Base-by-base conservation (phyloP, 2,797 vertebrate genomes). In the Hozukius guyotensis region DNA sequence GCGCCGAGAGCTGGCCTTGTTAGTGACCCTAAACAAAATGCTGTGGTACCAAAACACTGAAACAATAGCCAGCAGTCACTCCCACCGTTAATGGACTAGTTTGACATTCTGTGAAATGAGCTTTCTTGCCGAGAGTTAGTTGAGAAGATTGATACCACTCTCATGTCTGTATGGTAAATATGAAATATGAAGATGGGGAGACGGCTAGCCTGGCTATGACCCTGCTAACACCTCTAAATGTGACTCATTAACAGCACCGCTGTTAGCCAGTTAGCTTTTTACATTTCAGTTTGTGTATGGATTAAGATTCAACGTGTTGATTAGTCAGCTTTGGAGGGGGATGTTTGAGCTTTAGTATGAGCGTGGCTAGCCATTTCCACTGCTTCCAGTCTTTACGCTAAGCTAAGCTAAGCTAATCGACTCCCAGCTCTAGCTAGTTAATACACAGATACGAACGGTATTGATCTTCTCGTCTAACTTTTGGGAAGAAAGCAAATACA, bases 1-100 rank as follows among this genome's bases (percentile, higher is more conserved):
- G 77, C 76, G 77, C 69, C 9, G 20, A 81, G 38, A 72, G 69
- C 64, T 52, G 72, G 63, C 16, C 9, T 22, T 68, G 38, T 78
- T 53, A 59, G 27, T 32, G 55, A 82, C 75, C 52, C 52, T 11
- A 60, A 59, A 79, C 57, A 57, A 75, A 75, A 71, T 42, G 29
- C 46, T 69, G 55, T 59, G 16, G 31, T 18, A 29, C 14, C 57
- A 38, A 34, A 80, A 64, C 56, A 72, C 49, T 57, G 14, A 8
- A 53, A 32, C 6, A 46, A 25, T 38, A 1, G 25, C 49, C 72
- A 52, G 1, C 53, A 46, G 8, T 68, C 25, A 56, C 1, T 31
- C 25, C 2, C 16, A 72, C 11, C 16, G 1, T n/a, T 55, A 20
- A 29, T 24, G n/a, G 9, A 22, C 1, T 5, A 36, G 61, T 61